Evolutionary conservation across 2,113 vertebrate genomes (phyloP).

Genomic region (Ciconia stormi): DNA sequence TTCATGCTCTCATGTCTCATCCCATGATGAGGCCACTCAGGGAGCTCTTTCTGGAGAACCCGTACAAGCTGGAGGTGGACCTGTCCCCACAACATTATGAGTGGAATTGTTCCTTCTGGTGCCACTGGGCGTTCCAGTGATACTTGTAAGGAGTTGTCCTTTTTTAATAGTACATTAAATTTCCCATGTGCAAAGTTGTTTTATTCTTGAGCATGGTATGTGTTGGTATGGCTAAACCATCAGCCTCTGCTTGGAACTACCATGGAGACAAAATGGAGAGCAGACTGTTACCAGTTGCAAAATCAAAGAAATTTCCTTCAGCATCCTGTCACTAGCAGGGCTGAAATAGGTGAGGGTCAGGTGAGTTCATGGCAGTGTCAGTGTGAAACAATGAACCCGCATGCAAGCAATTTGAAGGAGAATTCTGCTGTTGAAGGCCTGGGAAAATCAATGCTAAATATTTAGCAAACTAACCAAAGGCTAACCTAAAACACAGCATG

Average conservation of each 20-base stretch:
- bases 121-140: neutral
- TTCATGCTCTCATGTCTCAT: neutral
- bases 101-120: neutral
- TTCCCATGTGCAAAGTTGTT: neutral
- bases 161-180: neutral
- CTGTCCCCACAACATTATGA: neutral
- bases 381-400: neutral
- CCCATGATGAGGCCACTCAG: neutral
- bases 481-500: neutral
- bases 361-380: neutral
- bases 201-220: neutral
- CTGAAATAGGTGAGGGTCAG: neutral
- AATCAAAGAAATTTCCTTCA: neutral
- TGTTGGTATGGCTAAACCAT: neutral
- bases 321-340: neutral
- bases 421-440: neutral
- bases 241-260: neutral
- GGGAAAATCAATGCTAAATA: neutral
- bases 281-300: neutral
- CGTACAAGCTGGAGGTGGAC: neutral
- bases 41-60: neutral
- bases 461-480: neutral
- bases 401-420: neutral
- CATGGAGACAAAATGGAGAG: neutral
- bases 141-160: neutral